A percentile compares a stretch with the other conserved stretches of the same genome.
Conservation (phyloP, 2,113 vertebrate genomes). For the Oxyura jamaicensis region DNA sequence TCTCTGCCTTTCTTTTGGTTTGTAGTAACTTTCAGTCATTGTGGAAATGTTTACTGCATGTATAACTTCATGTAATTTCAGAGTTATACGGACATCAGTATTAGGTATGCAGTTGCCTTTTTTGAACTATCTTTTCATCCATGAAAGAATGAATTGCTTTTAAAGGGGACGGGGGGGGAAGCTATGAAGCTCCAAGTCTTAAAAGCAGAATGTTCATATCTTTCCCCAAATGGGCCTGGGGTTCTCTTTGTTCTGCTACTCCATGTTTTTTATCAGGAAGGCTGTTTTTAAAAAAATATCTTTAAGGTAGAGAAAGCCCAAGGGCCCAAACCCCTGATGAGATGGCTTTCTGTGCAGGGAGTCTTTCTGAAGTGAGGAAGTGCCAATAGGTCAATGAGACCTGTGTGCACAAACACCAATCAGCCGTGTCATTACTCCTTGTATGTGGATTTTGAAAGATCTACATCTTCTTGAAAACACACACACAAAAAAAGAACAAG, state of each 20-base stretch:
- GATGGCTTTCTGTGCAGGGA: constrained; percentile 20
- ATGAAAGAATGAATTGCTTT: not conserved
- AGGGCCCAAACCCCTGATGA: not conserved
- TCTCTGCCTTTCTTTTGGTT: not conserved
- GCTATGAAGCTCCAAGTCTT: not conserved
- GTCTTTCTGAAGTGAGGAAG: not conserved
- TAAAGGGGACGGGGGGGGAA: not conserved
- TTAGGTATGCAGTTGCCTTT: not conserved
- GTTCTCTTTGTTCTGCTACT: not conserved
- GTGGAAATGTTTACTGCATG: not conserved
- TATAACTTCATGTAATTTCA: not conserved
- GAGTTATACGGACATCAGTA: not conserved
- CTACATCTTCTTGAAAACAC: not conserved
- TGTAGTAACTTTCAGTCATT: not conserved
- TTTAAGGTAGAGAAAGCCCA: constrained; percentile 2
- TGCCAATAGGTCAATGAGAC: constrained; percentile 54
- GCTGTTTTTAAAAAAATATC: not conserved
- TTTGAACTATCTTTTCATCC: not conserved
- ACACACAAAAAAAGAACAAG: not conserved
- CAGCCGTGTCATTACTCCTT: constrained; percentile 8
- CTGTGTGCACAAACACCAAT: not conserved
- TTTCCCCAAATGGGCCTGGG: not conserved
- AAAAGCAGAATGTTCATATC: not conserved
- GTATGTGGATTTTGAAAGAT: not conserved
- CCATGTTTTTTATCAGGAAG: not conserved